Base-by-base conservation (phyloP, 1,140 invertebrate genomes). In the Ostrea edulis region DNA sequence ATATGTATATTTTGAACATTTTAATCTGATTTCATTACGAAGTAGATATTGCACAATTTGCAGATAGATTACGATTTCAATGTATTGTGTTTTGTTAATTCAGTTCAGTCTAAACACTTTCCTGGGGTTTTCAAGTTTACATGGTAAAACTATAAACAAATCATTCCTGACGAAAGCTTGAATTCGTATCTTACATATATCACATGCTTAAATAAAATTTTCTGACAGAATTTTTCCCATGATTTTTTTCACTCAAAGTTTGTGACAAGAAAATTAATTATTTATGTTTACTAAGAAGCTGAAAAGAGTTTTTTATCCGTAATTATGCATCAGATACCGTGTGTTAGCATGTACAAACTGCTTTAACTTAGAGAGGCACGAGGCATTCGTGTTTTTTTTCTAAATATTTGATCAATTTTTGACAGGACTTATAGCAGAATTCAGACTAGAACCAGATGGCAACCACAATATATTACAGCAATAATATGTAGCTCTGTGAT, bases 351-450 rank as follows among this genome's bases (percentile, higher is more conserved):
- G 12, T 25, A 29, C 25, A 25, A 77, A 77, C 22, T 77, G 25
- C 29, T 12, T 29, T 25, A 77, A 77, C 22, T 35, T 8, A 25
- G 25, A 29, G 9, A 35, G 14, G 68, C 68, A 77, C 68, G 68
- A 29, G 68, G 22, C 22, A 25, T 25, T 77, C 29, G 25, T 25
- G 22, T 77, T 25, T 29, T 77, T 25, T 29, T 25, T 77, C 68
- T 77, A 77, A 77, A 77, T 77, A 77, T 77, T 77, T 77, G 68
- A 77, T 77, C 68, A 77, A 77, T 77, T 35, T 77, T 35, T 77
- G 68, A 29, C 68, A 77, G 22, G 68, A 77, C 22, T n/a, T 62
- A 11, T 77, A 9, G 25, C 25, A 35, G 25, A 77, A 22, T 77
- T 12, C 12, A 17, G 68, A 77, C 8, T 11, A 35, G 12, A 29